phyloP scores from a whole-genome alignment of 2,113 vertebrate species.

The Siniperca chuatsi region DNA sequence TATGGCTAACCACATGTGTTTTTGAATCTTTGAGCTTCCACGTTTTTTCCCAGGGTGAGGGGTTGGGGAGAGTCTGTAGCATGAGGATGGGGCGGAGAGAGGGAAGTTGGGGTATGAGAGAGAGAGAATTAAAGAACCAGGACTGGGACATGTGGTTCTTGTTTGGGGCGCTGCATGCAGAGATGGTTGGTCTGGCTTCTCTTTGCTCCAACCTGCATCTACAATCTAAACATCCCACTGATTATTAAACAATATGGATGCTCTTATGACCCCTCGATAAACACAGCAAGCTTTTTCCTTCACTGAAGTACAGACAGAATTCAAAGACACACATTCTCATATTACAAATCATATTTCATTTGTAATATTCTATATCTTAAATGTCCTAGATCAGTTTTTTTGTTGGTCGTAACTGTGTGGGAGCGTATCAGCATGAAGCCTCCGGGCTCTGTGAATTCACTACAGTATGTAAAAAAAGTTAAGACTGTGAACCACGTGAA shows the following conservation, averaged over 20 bases:
- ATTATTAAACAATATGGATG: slow-evolving; percentile 72
- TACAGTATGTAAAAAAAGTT: slow-evolving; percentile 56
- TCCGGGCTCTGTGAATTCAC: slow-evolving; percentile 51
- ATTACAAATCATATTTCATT: slow-evolving; percentile 33
- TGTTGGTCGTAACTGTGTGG: slow-evolving; percentile 51
- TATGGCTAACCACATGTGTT: slow-evolving; percentile 86
- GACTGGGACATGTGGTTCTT: slow-evolving; percentile 79
- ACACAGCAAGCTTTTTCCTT: slow-evolving; percentile 31
- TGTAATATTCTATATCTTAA: slow-evolving; percentile 30
- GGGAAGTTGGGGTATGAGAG: slow-evolving; percentile 49
- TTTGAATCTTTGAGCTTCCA: slow-evolving; percentile 81
- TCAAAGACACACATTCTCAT: slow-evolving; percentile 24
- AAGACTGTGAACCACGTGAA: slow-evolving; percentile 49
- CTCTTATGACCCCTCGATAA: slow-evolving; percentile 43
- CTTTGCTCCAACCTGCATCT: slow-evolving; percentile 67
- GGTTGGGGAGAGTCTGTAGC: slow-evolving; percentile 55
- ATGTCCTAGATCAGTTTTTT: slow-evolving; percentile 42
- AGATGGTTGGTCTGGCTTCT: slow-evolving; percentile 67
- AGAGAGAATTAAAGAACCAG: slow-evolving; percentile 53
- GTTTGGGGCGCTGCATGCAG: slow-evolving; percentile 72
- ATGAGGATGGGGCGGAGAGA: slow-evolving; percentile 63
- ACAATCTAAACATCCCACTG: slow-evolving; percentile 75
- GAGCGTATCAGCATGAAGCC: slow-evolving; percentile 62
- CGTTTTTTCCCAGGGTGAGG: slow-evolving; percentile 84
- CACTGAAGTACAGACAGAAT: neutral